phyloP scores from a whole-genome alignment of 2,888 invertebrate species.

The Encarsia formosa region DNA sequence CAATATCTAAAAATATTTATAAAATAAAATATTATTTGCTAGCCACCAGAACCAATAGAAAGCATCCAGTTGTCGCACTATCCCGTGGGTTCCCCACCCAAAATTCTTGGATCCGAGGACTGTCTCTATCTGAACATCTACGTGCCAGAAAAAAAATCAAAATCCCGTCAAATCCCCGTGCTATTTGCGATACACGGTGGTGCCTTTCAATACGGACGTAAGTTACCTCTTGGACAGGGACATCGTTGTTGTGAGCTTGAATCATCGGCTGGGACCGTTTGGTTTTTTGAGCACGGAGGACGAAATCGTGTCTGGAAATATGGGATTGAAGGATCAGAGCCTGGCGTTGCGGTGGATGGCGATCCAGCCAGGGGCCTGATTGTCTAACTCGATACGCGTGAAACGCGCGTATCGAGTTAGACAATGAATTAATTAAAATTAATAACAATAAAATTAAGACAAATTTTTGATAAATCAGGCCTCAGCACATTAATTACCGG shows the following conservation, averaged over 20 bases:
- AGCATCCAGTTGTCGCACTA: no score
- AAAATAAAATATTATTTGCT: no score
- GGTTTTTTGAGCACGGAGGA: slow-evolving; percentile 76
- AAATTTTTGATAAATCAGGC: no score
- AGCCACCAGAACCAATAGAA: no score
- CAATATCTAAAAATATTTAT: no score
- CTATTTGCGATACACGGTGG: slow-evolving; percentile 43
- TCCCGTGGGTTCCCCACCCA: no score
- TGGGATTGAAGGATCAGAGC: slow-evolving; percentile 70
- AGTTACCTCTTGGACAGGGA: slow-evolving; percentile 60
- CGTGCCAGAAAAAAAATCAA: slow-evolving; percentile 26
- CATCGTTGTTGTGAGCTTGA: slow-evolving; percentile 64
- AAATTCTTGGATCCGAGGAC: background rate
- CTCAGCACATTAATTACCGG: no score
- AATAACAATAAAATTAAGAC: no score
- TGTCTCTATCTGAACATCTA: slow-evolving; percentile 30
- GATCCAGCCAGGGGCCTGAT: slow-evolving; percentile 66
- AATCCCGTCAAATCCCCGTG: background rate
- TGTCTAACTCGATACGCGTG: no score
- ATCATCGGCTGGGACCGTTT: slow-evolving; percentile 63
- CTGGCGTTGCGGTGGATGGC: slow-evolving; percentile 68
- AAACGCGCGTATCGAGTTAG: no score
- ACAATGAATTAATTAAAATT: no score
- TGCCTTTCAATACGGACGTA: slow-evolving; percentile 51
- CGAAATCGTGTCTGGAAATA: slow-evolving; percentile 64